These are phyloP conservation scores for Apamea monoglypha DNA, from an alignment of 2,888 invertebrate genomes.

Conservation along the genomic window DNA sequence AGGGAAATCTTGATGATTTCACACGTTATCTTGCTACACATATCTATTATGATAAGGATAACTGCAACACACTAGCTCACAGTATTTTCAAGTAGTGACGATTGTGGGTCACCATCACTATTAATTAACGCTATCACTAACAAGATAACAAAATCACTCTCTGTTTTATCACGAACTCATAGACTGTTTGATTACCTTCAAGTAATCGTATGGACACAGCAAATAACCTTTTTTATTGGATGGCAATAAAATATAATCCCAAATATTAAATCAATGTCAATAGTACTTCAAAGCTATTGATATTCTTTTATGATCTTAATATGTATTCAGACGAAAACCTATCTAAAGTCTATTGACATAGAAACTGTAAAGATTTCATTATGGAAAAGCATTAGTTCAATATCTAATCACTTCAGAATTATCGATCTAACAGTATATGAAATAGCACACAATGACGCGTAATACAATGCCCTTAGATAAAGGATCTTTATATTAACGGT, in stretches of 20 bases:
- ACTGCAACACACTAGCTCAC: slow-evolving; percentile 21
- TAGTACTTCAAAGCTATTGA: slow-evolving; percentile 44
- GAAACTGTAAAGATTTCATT: neutral
- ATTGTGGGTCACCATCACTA: slow-evolving; percentile 20
- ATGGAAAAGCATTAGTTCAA: neutral
- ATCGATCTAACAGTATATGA: slow-evolving; percentile 3
- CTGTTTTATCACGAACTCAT: slow-evolving; percentile 31
- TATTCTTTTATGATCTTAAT: slow-evolving; percentile 14
- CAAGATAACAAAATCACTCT: slow-evolving; percentile 38
- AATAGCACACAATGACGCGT: slow-evolving; percentile 13
- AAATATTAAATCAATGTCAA: slow-evolving; percentile 51
- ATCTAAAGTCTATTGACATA: neutral
- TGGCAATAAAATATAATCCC: slow-evolving; percentile 41
- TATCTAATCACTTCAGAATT: neutral
- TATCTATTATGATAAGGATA: slow-evolving; percentile 29
- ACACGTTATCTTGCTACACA: slow-evolving; percentile 23
- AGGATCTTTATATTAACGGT: neutral
- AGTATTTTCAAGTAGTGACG: slow-evolving; percentile 21
- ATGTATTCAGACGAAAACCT: slow-evolving; percentile 8
- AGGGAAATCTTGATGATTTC: slow-evolving; percentile 15
- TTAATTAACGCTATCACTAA: slow-evolving; percentile 36
- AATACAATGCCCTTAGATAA: neutral
- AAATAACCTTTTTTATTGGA: slow-evolving; percentile 45
- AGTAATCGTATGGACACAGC: slow-evolving; percentile 25
- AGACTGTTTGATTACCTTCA: slow-evolving; percentile 24